Base-by-base conservation (phyloP, 2,113 vertebrate species). In the Gobiocypris rarus region DNA sequence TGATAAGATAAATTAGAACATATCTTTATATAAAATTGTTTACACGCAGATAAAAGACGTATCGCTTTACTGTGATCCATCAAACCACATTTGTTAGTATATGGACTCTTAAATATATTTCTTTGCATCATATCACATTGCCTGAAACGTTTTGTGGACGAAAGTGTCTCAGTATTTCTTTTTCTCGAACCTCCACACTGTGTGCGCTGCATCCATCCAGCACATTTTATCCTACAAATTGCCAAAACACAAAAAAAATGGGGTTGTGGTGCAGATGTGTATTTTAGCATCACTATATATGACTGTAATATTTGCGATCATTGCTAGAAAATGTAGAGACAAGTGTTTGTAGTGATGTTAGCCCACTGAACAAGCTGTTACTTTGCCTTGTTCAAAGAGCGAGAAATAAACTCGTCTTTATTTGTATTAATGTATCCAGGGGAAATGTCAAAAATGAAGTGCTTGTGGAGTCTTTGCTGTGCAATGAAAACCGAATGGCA, bases 351-450 rank as follows among this genome's bases (percentile, higher is more conserved):
- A 19, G 38, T 76, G 19, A n/a, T n/a, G n/a, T n/a, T n/a, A n/a
- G n/a, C n/a, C n/a, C n/a, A n/a, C n/a, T n/a, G n/a, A 78, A 43
- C 75, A 59, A 26, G 54, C 11, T 22, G 19, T 59, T 59, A 77
- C 54, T 34, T 61, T 56, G 31, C 1, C 75, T 41, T 61, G 76
- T 79, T 76, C 31, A 58, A 38, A 75, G 22, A 54, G 17, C 10
- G 4, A 76, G 19, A 31, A 56, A 24, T 41, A 0, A 38, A 58
- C 31, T 43, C 9, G 17, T 28, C 54, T 61, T 43, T 43, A 26
- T 78, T 78, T 78, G 56, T 26, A 61, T 61, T 61, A 41, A 61
- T 59, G n/a, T 77, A 15, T 59, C 75, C 75, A 58, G 75, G 52
- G 54, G 56, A 78, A 61, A 10, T 43, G 34, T 61, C 3, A 38